These are phyloP conservation scores for Condylura cristata DNA, from an alignment of 2,113 vertebrate species.

Conservation along the genomic window DNA sequence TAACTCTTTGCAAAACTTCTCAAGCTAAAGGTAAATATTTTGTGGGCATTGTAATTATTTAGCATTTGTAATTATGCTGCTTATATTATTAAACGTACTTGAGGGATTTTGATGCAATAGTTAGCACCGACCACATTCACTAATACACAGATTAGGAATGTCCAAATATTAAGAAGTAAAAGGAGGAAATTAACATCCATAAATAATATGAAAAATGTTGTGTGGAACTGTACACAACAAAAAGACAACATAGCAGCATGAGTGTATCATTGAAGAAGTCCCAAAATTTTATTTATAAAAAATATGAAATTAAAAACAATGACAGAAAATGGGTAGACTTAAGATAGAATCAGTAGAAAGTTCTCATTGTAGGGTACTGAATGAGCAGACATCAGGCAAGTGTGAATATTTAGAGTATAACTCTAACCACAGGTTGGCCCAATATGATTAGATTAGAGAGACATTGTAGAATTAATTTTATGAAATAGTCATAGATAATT, in stretches of 20 bases:
- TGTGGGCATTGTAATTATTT: neutral
- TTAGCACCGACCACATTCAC: neutral
- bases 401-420: neutral
- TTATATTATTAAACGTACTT: neutral
- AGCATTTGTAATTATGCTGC: neutral
- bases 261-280: neutral
- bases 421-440: neutral
- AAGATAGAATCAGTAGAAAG: neutral
- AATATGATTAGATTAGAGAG: neutral
- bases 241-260: neutral
- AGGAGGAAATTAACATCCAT: neutral
- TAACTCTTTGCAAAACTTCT: slow-evolving; percentile 35
- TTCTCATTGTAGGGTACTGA: neutral
- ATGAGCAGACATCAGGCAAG: neutral
- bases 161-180: neutral
- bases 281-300: neutral
- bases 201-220: neutral
- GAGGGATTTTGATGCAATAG: neutral
- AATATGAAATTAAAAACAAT: neutral
- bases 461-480: neutral
- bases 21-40: neutral
- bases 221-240: neutral
- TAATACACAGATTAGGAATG: neutral
- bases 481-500: neutral
- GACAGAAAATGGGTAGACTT: neutral